Base-by-base conservation (phyloP, 2,113 vertebrate species). In the Cyprinodon tularosa region DNA sequence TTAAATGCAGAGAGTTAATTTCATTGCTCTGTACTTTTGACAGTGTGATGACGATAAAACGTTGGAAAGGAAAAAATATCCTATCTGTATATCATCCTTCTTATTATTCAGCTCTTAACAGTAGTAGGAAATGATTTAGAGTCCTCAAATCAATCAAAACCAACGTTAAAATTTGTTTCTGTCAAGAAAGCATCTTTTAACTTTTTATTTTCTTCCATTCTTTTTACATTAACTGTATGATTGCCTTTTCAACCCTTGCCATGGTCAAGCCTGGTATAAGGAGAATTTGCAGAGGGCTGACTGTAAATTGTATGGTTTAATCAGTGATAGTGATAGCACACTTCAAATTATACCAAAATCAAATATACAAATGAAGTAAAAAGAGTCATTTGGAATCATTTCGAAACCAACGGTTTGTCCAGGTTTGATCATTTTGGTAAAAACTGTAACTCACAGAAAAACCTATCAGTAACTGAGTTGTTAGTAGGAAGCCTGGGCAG, bases 401-500 rank as follows among this genome's bases (percentile, higher is more conserved):
- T 17, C 8, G 17, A 53, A 53, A 15, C 14, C 50, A 53, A 53
- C 7, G 1, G 17, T 53, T n/a, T 3, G 4, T 53, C 17, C 50
- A 53, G 50, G 17, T 53, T 14, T 53, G 50, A 20, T 20, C 50
- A n/a, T 20, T 2, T 17, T 8, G 20, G 20, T 4, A 2, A 53
- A 5, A 53, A n/a, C 1, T 20, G 44, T 8, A 8, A 20, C 29
- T 66, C 68, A 63, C 50, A 20, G 1, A 40, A 45, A 66, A 65
- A 59, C 20, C 12, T 57, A 66, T 61, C 39, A 67, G 66, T 59
- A 14, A 17, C 45, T 0, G 3, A 66, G 57, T 62, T 39, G 20
- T 47, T 53, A 0, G 20, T 45, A 86, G 83, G 87, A 90, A 86
- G 76, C 83, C 63, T 81, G 73, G 62, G 76, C 72, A 89, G 83